Evolutionary conservation across 2,113 vertebrate species (phyloP).

Genomic region (Toxotes jaculatrix): DNA sequence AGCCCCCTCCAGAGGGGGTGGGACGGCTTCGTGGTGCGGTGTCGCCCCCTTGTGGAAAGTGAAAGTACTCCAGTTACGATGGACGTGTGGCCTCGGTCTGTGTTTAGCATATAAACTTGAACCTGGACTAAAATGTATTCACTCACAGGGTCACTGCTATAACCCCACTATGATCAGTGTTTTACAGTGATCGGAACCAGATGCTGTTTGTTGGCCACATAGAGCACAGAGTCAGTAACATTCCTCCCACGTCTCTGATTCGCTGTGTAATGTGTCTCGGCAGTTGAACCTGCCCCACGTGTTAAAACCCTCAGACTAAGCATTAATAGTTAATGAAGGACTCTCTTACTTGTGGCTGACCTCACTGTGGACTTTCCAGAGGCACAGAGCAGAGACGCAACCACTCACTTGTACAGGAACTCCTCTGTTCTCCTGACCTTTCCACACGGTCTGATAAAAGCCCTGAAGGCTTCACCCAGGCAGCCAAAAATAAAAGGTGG

Average conservation of each 20-base stretch:
- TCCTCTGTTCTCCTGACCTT: background rate
- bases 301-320: background rate
- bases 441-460: background rate
- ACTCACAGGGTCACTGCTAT: no score
- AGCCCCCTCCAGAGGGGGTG: no score
- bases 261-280: background rate
- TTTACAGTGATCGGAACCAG: no score
- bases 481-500: background rate
- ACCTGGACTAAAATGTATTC: no score
- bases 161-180: no score
- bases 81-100: background rate
- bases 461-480: background rate
- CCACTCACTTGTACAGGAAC: background rate
- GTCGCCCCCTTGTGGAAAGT: slow-evolving; percentile 32
- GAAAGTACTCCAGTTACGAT: background rate
- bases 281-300: background rate
- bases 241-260: no score
- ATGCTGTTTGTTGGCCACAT: no score
- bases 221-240: no score
- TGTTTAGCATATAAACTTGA: no score
- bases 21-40: background rate
- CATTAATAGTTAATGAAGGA: slow-evolving; percentile 7
- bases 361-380: background rate
- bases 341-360: background rate
- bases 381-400: background rate